Evolutionary conservation across 2,888 invertebrate genomes (phyloP).

Genomic region (Axea sp.): DNA sequence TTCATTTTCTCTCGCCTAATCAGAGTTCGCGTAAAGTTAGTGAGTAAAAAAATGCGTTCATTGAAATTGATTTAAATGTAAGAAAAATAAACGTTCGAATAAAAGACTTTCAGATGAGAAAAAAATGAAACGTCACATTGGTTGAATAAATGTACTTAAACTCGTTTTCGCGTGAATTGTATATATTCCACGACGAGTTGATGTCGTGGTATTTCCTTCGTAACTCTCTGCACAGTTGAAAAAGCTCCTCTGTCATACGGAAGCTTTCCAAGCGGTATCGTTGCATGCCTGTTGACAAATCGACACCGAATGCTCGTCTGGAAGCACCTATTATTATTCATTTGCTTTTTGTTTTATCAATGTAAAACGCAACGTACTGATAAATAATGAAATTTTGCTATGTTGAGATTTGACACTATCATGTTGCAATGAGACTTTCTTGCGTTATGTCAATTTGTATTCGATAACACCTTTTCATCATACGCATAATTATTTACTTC

Average conservation of each 20-base stretch:
- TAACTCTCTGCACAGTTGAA: constrained; percentile 11
- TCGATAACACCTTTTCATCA: not conserved
- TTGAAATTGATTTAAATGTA: constrained; percentile 3
- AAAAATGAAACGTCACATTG: constrained; percentile 2
- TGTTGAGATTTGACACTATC: constrained; percentile 12
- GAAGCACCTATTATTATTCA: constrained; percentile 47
- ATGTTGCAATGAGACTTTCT: constrained; percentile 2
- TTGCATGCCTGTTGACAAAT: constrained; percentile 51
- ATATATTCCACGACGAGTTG: constrained; percentile 61
- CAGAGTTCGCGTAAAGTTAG: no score
- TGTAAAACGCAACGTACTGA: constrained; percentile 38
- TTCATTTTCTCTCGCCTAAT: no score
- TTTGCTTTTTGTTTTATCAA: constrained; percentile 40
- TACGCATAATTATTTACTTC: no score
- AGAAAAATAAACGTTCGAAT: constrained; percentile 11
- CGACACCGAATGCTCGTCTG: constrained; percentile 33
- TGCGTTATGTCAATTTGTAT: constrained; percentile 11
- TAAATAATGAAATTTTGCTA: constrained; percentile 19
- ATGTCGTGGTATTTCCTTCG: constrained; percentile 58
- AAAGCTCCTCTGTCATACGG: constrained; percentile 15
- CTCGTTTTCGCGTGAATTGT: constrained; percentile 19
- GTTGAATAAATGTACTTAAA: constrained; percentile 13
- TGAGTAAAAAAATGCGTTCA: no score
- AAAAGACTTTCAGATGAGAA: not conserved
- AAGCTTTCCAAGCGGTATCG: constrained; percentile 45